These are phyloP conservation scores for Cololabis saira DNA, from an alignment of 2,113 vertebrate species.

Conservation along the genomic window DNA sequence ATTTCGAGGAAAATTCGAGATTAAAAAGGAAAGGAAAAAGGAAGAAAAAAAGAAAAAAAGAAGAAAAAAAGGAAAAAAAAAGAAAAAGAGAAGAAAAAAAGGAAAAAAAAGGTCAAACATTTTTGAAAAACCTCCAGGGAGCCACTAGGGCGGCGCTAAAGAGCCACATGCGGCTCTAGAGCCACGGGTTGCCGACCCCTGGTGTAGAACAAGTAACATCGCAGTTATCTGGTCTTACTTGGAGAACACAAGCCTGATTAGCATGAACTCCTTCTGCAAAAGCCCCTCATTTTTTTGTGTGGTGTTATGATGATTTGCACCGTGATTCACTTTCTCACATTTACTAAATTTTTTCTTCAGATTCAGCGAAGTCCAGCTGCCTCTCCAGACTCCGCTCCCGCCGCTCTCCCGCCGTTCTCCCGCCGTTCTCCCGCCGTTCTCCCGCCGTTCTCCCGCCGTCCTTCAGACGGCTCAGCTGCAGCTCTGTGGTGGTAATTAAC, in stretches of 20 bases:
- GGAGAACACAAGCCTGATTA: slow-evolving; percentile 53
- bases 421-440: neutral
- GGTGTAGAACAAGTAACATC: no score
- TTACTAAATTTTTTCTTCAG: neutral
- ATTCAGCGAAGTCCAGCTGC: slow-evolving; percentile 47
- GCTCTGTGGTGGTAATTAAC: slow-evolving; percentile 84
- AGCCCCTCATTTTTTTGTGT: slow-evolving; percentile 39
- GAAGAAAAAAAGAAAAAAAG: no score
- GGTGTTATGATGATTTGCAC: slow-evolving; percentile 31
- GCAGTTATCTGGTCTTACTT: slow-evolving; percentile 59
- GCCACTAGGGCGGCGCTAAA: no score
- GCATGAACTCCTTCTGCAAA: slow-evolving; percentile 43
- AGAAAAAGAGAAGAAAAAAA: no score
- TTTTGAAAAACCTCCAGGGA: no score
- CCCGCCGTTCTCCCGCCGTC: slow-evolving; percentile 51
- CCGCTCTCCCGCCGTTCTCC: no score
- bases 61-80: no score
- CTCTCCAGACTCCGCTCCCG: neutral
- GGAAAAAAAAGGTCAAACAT: no score
- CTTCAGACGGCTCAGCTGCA: slow-evolving; percentile 74
- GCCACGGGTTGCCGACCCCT: no score
- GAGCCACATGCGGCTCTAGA: no score
- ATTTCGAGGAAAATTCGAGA: no score
- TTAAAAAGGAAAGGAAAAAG: no score
- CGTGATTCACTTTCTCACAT: slow-evolving; percentile 26